A percentile compares a stretch with the other conserved stretches of the same genome.
Evolutionary conservation across 2,888 invertebrate genomes (phyloP).

Genomic region (Eretmocerus hayati): DNA sequence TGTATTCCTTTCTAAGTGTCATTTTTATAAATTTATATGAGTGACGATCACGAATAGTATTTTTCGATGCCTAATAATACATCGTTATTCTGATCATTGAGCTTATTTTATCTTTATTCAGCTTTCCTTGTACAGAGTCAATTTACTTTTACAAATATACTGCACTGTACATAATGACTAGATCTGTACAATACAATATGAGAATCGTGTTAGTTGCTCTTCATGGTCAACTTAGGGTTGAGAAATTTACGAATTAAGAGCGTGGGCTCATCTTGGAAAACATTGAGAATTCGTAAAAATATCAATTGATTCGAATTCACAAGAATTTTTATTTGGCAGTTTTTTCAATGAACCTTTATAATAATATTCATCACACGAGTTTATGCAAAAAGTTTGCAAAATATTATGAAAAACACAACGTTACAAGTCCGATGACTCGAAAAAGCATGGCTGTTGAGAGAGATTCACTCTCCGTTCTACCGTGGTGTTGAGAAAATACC

Average conservation of each 20-base stretch:
- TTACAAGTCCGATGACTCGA: too few species aligned
- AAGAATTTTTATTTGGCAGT: constrained; percentile 42
- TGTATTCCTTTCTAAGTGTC: constrained; percentile 3
- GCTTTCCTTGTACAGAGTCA: too few species aligned
- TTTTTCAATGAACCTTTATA: constrained; percentile 19
- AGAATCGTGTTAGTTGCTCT: too few species aligned
- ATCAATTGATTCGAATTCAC: constrained; percentile 38
- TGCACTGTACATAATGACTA: constrained; percentile 36
- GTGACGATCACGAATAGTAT: too few species aligned
- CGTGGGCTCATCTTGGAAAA: too few species aligned
- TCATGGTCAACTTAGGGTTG: too few species aligned
- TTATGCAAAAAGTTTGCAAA: constrained; percentile 15
- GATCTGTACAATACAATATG: constrained; percentile 39
- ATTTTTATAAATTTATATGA: constrained; percentile 14
- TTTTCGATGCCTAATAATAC: too few species aligned
- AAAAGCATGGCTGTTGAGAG: constrained; percentile 13
- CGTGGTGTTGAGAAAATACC: too few species aligned
- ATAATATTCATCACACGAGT: constrained; percentile 17
- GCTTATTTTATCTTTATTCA: constrained; percentile 1
- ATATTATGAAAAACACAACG: too few species aligned
- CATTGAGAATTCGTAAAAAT: constrained; percentile 28
- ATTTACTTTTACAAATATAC: too few species aligned
- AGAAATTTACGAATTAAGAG: too few species aligned
- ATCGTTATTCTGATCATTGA: constrained; percentile 2
- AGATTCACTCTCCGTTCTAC: too few species aligned